Conservation (phyloP, 2,113 vertebrate genomes). For the Bufo bufo region DNA sequence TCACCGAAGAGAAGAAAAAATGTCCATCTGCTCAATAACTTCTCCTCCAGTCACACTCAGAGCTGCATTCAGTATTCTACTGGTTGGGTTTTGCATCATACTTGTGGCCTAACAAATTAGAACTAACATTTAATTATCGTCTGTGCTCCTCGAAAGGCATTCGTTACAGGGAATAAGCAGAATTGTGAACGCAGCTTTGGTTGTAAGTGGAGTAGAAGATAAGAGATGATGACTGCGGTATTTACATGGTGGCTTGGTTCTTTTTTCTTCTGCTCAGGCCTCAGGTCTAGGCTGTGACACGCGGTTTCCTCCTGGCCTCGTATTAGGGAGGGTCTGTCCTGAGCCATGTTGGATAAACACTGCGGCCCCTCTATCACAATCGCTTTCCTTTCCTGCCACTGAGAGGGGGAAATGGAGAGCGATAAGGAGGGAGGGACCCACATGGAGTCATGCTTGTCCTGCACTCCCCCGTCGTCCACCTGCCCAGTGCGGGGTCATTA, state of each 20-base stretch:
- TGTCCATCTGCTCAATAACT: too few species aligned
- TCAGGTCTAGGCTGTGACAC: background rate
- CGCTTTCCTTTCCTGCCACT: constrained; percentile 33
- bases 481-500: background rate
- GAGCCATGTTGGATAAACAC: constrained; percentile 25
- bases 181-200: background rate
- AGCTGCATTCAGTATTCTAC: too few species aligned
- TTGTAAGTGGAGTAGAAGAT: background rate
- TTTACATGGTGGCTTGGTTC: too few species aligned
- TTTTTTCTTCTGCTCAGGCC: too few species aligned
- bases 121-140: too few species aligned
- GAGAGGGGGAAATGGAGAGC: constrained; percentile 34
- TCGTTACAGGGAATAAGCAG: too few species aligned
- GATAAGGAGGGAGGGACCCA: constrained; percentile 48
- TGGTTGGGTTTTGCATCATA: too few species aligned
- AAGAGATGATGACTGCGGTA: too few species aligned
- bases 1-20: background rate
- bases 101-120: too few species aligned
- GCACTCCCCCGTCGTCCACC: background rate
- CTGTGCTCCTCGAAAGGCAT: too few species aligned
- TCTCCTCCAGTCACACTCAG: too few species aligned
- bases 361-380: constrained; percentile 24
- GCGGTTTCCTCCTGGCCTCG: background rate
- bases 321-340: background rate
- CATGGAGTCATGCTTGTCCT: background rate